phyloP scores from a whole-genome alignment of 2,888 invertebrate genomes.

The Philaethria dido region DNA sequence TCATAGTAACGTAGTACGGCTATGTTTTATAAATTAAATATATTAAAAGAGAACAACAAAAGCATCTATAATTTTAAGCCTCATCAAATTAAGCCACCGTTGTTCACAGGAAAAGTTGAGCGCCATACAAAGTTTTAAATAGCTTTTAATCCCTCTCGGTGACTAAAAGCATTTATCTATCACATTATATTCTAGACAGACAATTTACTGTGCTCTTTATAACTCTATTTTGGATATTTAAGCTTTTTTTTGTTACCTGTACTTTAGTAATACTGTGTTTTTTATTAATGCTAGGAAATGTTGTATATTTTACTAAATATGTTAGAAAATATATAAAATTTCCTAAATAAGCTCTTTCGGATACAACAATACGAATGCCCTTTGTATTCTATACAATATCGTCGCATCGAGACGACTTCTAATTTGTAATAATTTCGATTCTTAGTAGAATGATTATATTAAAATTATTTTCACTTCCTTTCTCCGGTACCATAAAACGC shows the following conservation, averaged over 20 bases:
- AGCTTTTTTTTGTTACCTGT: neutral
- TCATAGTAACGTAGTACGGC: neutral
- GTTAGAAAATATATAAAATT: neutral
- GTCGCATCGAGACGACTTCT: too few species aligned
- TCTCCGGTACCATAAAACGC: too few species aligned
- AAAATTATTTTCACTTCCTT: too few species aligned
- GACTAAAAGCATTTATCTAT: slow-evolving; percentile 11
- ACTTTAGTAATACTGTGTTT: too few species aligned
- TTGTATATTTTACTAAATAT: too few species aligned
- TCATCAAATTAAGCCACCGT: slow-evolving; percentile 17
- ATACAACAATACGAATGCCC: too few species aligned
- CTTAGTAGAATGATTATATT: too few species aligned
- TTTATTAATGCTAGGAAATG: too few species aligned
- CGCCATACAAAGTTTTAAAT: slow-evolving; percentile 23
- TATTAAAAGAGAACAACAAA: neutral
- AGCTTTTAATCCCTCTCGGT: slow-evolving; percentile 5
- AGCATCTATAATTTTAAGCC: slow-evolving; percentile 2
- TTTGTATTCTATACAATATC: too few species aligned
- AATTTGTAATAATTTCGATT: too few species aligned
- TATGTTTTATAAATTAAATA: neutral
- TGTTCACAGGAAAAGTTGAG: slow-evolving; percentile 21
- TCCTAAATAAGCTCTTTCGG: too few species aligned
- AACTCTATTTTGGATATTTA: neutral
- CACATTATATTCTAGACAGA: neutral
- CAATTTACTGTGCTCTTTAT: neutral